Base-by-base conservation (phyloP, 2,113 vertebrate species). In the Gymnobelideus leadbeateri region DNA sequence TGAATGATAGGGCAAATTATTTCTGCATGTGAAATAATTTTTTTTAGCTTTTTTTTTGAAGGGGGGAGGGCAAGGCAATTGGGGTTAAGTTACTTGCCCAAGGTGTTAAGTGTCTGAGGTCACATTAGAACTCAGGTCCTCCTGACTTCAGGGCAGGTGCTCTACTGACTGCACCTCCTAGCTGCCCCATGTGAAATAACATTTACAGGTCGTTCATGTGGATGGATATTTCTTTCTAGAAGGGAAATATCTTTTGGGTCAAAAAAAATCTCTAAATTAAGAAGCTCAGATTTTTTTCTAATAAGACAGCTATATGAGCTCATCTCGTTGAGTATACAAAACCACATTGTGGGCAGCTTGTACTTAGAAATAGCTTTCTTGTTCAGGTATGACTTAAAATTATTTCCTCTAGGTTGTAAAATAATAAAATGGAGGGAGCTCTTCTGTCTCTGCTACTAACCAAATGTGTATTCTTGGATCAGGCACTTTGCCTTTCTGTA, bases 381-480 rank as follows among this genome's bases (percentile, higher is more conserved):
- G 10, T 84, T 96, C 54, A 95, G 68, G 94, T 49, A 89, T 97
- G 57, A 95, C 90, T 95, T 95, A 90, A 96, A 91, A 46, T 7
- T 21, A 89, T 92, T 89, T 55, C 1, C 92, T 8, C 3, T 90
- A 92, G 52, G 90, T 26, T n/a, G 37, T 89, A 77, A 61, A 92
- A 26, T 91, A 24, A 92, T 91, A 97, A 89, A 93, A 93, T 91
- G 26, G 68, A 84, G 68, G 19, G 43, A 84, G n/a, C 25, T 31
- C 92, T n/a, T 90, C 96, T 77, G 51, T 55, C 53, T 94, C 19
- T 96, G 77, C n/a, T 55, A 51, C 55, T 91, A 52, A 90, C 25
- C 89, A 49, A 91, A 92, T 91, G 21, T 93, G 61, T 89, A 91
- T 91, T 2, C 8, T 96, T 94, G 50, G 90, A 94, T 51, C 94